Base-by-base conservation (phyloP, 2,113 vertebrate species). In the Danio rerio region DNA sequence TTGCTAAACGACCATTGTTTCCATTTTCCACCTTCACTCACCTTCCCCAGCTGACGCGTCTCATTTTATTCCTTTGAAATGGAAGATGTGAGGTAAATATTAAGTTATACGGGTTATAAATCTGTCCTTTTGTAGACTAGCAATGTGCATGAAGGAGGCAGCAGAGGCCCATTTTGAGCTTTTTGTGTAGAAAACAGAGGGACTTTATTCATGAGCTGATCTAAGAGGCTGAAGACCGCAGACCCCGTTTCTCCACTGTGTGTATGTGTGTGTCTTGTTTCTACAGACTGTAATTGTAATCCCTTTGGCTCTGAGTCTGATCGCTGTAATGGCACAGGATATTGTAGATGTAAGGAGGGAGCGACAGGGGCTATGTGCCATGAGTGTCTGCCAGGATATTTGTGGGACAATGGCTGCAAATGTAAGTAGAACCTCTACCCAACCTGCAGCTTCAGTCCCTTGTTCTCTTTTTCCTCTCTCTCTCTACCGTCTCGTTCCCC, bases 231-330 rank as follows among this genome's bases (percentile, higher is more conserved):
- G 88, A 90, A 90, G 89, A 89, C 86, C 84, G 79, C 81, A 66
- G 78, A 75, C 71, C 65, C 83, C 86, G 77, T 89, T 88, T 95
- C 92, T 94, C 90, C 92, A 93, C 95, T 94, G 92, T 96, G 88
- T 92, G 83, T 96, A 71, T 92, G 80, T 95, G 88, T 96, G 91
- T 97, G 95, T 98, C 95, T 96, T 96, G 94, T 99, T 95, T 97
- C 96, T 96, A 89, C 97, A 99, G 97, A 97, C 90, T 99, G 97
- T 97, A 96, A 96, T 94, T 99, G 97, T 98, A 96, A 97, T 94
- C 95, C 95, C 92, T 94, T 94, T 95, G 97, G 97, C 93, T 98
- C 97, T 93, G 94, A 96, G 94, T 96, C 93, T 95, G 96, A 95
- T 93, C 96, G 94, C 94, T 99, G 97, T 98, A 98, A 98, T 97